These are phyloP conservation scores for Leptosomus discolor DNA, from an alignment of 2,113 vertebrate species.

Conservation along the genomic window DNA sequence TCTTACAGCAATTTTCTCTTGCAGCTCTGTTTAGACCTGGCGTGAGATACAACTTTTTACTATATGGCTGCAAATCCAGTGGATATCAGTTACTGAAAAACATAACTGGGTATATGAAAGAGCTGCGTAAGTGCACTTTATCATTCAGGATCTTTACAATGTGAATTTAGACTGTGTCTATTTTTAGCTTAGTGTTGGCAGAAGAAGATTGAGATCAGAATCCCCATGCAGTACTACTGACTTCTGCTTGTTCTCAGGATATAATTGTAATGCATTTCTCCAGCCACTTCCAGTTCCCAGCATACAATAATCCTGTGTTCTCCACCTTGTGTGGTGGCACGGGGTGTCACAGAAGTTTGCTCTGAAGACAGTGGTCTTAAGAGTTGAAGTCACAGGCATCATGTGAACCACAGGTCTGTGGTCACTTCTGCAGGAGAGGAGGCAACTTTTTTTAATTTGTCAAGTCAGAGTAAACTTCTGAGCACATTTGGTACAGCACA, in stretches of 20 bases:
- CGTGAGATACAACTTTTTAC: slow-evolving; percentile 67
- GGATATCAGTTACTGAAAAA: slow-evolving; percentile 74
- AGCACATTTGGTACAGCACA: background rate
- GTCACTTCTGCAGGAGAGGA: background rate
- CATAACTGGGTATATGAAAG: slow-evolving; percentile 72
- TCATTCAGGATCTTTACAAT: background rate
- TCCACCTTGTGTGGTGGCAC: background rate
- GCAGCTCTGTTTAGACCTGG: slow-evolving; percentile 73
- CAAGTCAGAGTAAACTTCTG: background rate
- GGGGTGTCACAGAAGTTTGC: background rate
- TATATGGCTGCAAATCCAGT: slow-evolving; percentile 74
- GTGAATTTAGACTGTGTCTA: background rate
- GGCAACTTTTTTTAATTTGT: background rate
- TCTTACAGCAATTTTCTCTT: background rate
- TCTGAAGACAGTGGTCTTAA: background rate
- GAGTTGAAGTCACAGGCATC: background rate
- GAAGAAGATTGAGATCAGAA: background rate
- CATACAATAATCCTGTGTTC: background rate
- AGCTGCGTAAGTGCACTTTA: slow-evolving; percentile 71
- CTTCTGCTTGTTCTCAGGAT: background rate
- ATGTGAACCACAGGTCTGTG: background rate
- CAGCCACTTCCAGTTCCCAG: background rate
- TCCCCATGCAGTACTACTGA: background rate
- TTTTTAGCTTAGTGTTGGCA: background rate
- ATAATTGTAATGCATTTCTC: background rate